phyloP scores from a whole-genome alignment of 2,113 vertebrate species.

The Eonycteris spelaea region DNA sequence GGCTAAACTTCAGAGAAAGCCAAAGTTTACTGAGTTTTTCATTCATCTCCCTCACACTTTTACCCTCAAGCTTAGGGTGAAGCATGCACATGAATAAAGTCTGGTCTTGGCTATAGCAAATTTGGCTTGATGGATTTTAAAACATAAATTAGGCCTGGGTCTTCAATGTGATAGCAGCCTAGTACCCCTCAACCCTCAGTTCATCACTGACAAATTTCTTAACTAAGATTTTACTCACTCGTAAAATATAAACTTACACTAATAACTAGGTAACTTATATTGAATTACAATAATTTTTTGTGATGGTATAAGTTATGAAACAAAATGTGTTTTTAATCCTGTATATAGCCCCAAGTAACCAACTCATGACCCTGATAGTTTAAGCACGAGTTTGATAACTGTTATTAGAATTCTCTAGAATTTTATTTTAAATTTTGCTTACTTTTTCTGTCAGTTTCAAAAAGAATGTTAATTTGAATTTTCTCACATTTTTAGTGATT shows the following conservation, averaged over 20 bases:
- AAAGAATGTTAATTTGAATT: background rate
- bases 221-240: background rate
- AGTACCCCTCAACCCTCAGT: background rate
- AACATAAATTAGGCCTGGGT: background rate
- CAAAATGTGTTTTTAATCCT: background rate
- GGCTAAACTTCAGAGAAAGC: background rate
- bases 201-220: background rate
- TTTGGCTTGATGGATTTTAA: background rate
- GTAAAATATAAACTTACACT: background rate
- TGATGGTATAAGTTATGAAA: background rate
- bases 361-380: background rate
- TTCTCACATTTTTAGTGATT: background rate
- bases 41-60: background rate
- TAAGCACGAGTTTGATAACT: background rate
- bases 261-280: background rate
- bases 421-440: background rate
- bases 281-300: too few relatives aligned
- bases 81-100: background rate
- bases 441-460: background rate
- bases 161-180: background rate
- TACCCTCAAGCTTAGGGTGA: background rate
- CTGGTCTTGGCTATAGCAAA: background rate
- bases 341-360: background rate
- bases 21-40: background rate
- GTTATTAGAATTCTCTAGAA: background rate